Base-by-base conservation (phyloP, 1,140 invertebrate species). In the Drosophila cardini region DNA sequence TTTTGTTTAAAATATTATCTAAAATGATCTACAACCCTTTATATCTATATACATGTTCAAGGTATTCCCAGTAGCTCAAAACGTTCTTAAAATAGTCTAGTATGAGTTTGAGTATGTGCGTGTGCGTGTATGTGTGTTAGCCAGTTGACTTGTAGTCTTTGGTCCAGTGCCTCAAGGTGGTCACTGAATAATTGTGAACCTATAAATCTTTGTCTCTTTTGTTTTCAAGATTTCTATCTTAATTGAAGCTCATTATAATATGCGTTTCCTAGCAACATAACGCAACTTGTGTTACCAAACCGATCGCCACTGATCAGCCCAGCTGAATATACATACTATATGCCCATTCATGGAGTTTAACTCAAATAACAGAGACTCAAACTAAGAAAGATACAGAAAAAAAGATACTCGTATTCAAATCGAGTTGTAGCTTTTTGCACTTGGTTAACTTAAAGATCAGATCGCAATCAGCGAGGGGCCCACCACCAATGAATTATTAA, bases 401-500 rank as follows among this genome's bases (percentile, higher is more conserved):
- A 43, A 18, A 13, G 46, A 26, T 69, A 52, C 36, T 63, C 60
- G 55, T 45, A 72, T 65, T 61, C 73, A 67, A 76, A 67, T 65
- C 69, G 26, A 65, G 55, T 58, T 58, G 50, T 21, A 18, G 58
- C 72, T 76, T 85, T 86, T 86, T 68, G 82, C 81, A 86, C 83
- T 78, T 42, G 26, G 60, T 42, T 32, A 52, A 34, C 56, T 52
- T 52, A 38, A 48, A 56, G 76, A 86, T 85, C 82, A 65, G 82
- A 86, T 86, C 81, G 78, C 78, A 86, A 86, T 86, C 82, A 86
- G 69, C 73, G 42, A 18, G 68, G 83, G 78, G 84, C 69, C 79
- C 86, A 90, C 87, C 87, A 81, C 87, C 62, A 90, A 90, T 91
- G 89, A 90, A 91, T 91, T 91, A 84, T 91, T 90, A 90, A 90